These are phyloP conservation scores for Babyrousa celebensis DNA, from an alignment of 2,797 vertebrate species.

Conservation along the genomic window DNA sequence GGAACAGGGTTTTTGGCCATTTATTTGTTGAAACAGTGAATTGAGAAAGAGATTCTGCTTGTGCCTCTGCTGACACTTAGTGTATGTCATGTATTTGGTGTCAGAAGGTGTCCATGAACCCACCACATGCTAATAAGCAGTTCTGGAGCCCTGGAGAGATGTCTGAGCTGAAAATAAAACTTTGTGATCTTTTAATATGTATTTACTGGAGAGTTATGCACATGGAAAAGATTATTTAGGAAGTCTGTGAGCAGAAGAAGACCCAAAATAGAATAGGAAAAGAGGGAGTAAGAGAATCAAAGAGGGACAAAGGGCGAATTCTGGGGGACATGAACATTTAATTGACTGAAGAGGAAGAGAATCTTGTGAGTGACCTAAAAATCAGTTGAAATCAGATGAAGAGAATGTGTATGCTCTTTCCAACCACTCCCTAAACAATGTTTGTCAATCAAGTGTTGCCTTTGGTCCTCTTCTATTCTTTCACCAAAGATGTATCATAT, in stretches of 20 bases:
- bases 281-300: not conserved
- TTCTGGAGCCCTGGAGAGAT: not conserved
- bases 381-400: not conserved
- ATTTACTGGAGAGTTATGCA: not conserved
- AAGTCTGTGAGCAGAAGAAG: not conserved
- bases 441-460: not conserved
- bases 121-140: not conserved
- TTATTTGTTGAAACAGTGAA: not conserved
- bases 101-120: not conserved
- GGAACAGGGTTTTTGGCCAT: not conserved
- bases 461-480: not conserved
- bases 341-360: not conserved
- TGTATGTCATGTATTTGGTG: accelerated
- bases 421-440: not conserved
- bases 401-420: not conserved
- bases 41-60: not conserved
- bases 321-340: not conserved
- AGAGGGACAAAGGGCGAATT: not conserved
- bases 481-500: not conserved
- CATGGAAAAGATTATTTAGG: not conserved
- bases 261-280: not conserved
- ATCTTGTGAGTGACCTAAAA: constrained; percentile 19
- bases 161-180: constrained; percentile 7
- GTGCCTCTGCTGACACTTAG: not conserved
- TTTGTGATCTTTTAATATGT: not conserved